phyloP scores from a whole-genome alignment of 2,888 invertebrate species.

The Phyllotreta cruciferae region DNA sequence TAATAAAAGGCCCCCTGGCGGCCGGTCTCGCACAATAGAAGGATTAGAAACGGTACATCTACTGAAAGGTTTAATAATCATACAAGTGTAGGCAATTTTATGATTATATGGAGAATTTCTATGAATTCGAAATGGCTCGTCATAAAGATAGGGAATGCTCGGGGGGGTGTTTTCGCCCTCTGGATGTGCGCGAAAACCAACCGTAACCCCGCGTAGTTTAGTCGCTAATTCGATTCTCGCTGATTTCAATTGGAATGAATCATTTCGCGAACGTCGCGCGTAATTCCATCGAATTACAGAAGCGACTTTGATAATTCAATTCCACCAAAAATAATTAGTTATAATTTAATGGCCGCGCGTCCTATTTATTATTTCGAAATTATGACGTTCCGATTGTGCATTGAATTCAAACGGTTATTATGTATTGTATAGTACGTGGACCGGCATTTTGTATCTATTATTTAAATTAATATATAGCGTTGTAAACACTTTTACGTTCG shows the following conservation, averaged over 20 bases:
- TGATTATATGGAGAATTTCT: too few relatives aligned
- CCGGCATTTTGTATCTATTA: neutral
- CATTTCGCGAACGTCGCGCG: slow-evolving; percentile 37
- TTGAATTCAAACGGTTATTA: slow-evolving; percentile 3
- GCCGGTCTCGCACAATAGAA: too few relatives aligned
- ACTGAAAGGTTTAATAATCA: too few relatives aligned
- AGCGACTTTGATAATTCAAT: slow-evolving; percentile 38
- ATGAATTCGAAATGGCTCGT: too few relatives aligned
- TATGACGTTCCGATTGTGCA: slow-evolving; percentile 27
- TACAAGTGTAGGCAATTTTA: too few relatives aligned
- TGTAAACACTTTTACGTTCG: neutral
- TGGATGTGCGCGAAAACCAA: slow-evolving; percentile 26
- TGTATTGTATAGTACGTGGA: slow-evolving; percentile 10
- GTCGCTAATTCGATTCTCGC: slow-evolving; percentile 42
- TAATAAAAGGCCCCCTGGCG: too few relatives aligned
- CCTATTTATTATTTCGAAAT: slow-evolving; percentile 29
- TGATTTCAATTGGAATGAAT: slow-evolving; percentile 42
- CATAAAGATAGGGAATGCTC: too few relatives aligned
- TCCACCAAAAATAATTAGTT: slow-evolving; percentile 35
- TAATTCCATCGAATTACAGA: slow-evolving; percentile 38
- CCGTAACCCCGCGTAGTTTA: slow-evolving; percentile 30
- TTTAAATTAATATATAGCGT: neutral
- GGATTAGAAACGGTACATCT: too few relatives aligned
- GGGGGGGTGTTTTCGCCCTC: neutral
- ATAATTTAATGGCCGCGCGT: slow-evolving; percentile 31